A percentile compares a stretch with the other conserved stretches of the same genome.
phyloP scores from a whole-genome alignment of 1,140 invertebrate species.

The Stenopsyche tienmushanensis region DNA sequence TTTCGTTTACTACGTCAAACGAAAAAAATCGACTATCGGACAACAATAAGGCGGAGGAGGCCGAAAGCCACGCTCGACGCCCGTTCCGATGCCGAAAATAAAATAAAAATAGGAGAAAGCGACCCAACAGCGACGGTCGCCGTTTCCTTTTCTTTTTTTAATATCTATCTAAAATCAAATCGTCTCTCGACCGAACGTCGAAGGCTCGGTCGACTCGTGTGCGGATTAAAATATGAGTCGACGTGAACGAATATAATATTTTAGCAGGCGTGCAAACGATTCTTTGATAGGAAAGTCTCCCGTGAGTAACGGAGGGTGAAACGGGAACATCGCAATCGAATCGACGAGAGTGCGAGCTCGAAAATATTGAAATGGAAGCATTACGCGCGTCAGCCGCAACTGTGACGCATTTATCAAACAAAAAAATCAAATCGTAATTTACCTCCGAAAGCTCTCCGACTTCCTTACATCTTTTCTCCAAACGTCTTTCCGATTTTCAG shows the following conservation, averaged over 20 bases:
- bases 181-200: too few relatives aligned
- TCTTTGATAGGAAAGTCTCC: not conserved
- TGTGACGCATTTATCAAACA: constrained; percentile 39
- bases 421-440: constrained; percentile 40
- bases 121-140: not conserved
- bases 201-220: too few relatives aligned
- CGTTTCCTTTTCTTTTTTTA: too few relatives aligned
- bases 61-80: not conserved
- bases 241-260: too few relatives aligned
- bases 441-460: constrained; percentile 23
- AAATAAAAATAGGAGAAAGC: not conserved
- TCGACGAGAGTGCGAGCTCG: constrained; percentile 1
- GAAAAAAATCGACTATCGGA: not conserved
- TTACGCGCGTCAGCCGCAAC: constrained; percentile 33
- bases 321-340: constrained; percentile 16
- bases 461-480: too few relatives aligned
- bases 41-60: not conserved
- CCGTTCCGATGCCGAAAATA: not conserved
- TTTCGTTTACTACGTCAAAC: not conserved
- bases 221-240: too few relatives aligned
- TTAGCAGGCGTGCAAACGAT: too few relatives aligned
- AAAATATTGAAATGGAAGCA: constrained; percentile 28
- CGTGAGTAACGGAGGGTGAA: not conserved
- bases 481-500: too few relatives aligned
- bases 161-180: too few relatives aligned